phyloP scores from a whole-genome alignment of 2,797 vertebrate species.

The Acomys russatus region DNA sequence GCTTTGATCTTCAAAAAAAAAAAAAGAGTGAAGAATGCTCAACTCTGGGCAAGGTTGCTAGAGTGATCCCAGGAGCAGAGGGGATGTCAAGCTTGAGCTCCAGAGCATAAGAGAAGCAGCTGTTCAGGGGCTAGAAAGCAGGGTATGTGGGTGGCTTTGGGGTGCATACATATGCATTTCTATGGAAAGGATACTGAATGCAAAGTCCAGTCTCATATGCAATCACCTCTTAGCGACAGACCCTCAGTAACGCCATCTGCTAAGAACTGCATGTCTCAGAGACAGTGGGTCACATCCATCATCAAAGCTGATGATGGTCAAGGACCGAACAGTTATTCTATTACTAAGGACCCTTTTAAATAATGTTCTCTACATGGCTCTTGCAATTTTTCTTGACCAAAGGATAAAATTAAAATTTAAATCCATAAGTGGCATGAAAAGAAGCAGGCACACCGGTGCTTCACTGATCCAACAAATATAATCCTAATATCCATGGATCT shows the following conservation, averaged over 20 bases:
- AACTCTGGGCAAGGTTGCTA: not conserved
- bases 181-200: not conserved
- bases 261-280: not conserved
- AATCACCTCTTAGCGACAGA: not conserved
- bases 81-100: not conserved
- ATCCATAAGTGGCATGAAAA: not conserved
- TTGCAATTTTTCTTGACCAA: conserved; percentile 33
- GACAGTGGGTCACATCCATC: not conserved
- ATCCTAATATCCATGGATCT: not conserved
- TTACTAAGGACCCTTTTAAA: not conserved
- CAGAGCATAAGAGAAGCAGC: too few species aligned
- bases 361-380: not conserved
- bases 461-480: not conserved
- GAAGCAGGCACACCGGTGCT: not conserved
- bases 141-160: not conserved
- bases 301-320: not conserved
- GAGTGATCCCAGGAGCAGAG: too few species aligned
- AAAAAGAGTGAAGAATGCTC: not conserved
- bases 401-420: not conserved
- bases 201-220: not conserved
- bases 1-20: too few species aligned
- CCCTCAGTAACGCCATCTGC: not conserved
- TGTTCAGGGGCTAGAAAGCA: rapidly evolving
- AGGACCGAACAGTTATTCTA: not conserved
- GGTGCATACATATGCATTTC: not conserved